These are phyloP conservation scores for Augochlorella aurata DNA, from an alignment of 2,888 invertebrate genomes.

Conservation along the genomic window DNA sequence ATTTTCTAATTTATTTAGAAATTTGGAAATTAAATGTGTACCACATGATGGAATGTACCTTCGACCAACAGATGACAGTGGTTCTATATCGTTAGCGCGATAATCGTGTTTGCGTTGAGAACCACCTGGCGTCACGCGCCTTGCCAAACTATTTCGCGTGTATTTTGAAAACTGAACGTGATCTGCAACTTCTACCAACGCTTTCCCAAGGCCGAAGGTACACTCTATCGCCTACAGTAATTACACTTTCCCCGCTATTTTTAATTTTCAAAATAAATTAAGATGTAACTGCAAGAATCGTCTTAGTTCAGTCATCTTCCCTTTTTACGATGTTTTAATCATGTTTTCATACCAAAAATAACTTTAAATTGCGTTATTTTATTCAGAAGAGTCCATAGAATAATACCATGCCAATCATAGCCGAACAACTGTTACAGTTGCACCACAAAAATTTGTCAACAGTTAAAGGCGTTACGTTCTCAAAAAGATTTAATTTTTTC, in stretches of 20 bases:
- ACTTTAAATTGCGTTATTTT: not conserved
- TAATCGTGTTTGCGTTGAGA: not conserved
- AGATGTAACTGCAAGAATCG: not conserved
- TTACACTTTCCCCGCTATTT: not conserved
- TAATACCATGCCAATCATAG: not conserved
- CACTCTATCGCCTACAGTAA: not conserved
- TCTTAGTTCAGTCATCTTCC: not conserved
- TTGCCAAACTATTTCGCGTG: conserved; percentile 10
- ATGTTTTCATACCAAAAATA: not conserved
- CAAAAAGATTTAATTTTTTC: not conserved
- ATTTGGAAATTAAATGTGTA: not conserved
- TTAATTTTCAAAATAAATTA: not conserved
- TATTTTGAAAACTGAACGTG: conserved; percentile 6
- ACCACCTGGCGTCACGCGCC: conserved; percentile 1
- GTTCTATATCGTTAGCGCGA: not conserved
- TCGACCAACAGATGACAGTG: not conserved
- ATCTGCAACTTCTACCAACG: not conserved
- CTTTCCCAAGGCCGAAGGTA: not conserved
- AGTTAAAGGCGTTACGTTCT: not conserved
- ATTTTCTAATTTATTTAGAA: not conserved
- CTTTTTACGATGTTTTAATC: not conserved
- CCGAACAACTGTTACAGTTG: not conserved
- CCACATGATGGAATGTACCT: not conserved
- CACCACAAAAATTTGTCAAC: not conserved
- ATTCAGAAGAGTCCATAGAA: too few relatives aligned